These are phyloP conservation scores for Drosophila rufa DNA, from an alignment of 1,140 invertebrate genomes.

Conservation along the genomic window DNA sequence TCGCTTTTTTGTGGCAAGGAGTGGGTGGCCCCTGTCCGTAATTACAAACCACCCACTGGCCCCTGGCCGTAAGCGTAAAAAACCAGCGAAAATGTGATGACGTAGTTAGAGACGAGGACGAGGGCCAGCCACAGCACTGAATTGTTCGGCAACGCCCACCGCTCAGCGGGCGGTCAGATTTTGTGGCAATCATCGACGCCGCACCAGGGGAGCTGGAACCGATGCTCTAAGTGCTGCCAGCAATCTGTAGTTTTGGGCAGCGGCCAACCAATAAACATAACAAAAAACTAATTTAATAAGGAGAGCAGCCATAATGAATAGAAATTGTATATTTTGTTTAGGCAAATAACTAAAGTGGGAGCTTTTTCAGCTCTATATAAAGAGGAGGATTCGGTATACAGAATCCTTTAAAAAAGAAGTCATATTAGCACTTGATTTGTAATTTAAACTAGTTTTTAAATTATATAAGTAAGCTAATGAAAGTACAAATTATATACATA, in stretches of 20 bases:
- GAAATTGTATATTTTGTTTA: constrained; percentile 14
- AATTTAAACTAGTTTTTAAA: not conserved
- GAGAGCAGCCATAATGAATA: constrained; percentile 6
- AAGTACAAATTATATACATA: no score
- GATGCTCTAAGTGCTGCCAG: constrained; percentile 58
- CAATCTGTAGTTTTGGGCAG: constrained; percentile 49
- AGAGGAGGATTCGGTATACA: not conserved
- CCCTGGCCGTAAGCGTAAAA: constrained; percentile 55
- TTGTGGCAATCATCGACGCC: constrained; percentile 68
- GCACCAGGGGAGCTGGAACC: constrained; percentile 33
- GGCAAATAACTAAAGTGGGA: constrained; percentile 2
- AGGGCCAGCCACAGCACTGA: constrained; percentile 61
- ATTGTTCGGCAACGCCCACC: constrained; percentile 79
- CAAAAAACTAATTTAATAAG: constrained; percentile 55
- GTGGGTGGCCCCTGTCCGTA: constrained; percentile 69
- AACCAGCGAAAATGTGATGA: constrained; percentile 70
- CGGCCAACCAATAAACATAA: constrained; percentile 48
- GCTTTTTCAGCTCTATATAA: not conserved
- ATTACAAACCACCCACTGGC: constrained; percentile 75
- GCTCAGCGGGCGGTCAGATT: constrained; percentile 63
- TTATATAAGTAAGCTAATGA: not conserved
- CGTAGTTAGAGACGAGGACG: constrained; percentile 64
- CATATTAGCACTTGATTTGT: not conserved
- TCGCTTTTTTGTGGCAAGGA: constrained; percentile 54
- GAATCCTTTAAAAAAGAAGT: no score